Conservation (phyloP, 1,140 invertebrate genomes). For the Rhopalosiphum maidis region DNA sequence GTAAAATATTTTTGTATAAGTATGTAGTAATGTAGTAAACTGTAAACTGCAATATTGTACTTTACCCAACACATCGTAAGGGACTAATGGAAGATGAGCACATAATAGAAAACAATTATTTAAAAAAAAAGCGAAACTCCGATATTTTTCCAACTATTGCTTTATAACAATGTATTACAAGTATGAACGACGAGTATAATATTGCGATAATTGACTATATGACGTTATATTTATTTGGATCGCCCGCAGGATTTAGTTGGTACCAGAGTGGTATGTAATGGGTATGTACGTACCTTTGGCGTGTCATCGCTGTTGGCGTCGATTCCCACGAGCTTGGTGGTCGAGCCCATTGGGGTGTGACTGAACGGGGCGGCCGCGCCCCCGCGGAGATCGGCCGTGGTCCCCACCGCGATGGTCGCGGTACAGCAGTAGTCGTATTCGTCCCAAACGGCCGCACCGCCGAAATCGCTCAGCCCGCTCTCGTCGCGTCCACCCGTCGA, state of each 20-base stretch:
- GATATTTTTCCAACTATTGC: background rate
- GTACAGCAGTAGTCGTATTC: background rate
- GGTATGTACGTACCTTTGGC: background rate
- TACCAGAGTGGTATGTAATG: too few relatives aligned
- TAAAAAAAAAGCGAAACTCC: background rate
- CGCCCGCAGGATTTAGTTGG: too few relatives aligned
- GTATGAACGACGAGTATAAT: background rate
- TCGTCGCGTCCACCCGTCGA: background rate
- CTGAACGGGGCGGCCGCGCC: constrained; percentile 37
- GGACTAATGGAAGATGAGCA: too few relatives aligned
- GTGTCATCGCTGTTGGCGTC: constrained; percentile 42
- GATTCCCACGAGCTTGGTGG: constrained; percentile 58
- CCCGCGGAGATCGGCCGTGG: constrained; percentile 48
- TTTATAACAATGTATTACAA: background rate
- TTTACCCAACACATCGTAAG: background rate
- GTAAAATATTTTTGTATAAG: background rate
- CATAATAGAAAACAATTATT: background rate
- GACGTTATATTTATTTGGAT: background rate
- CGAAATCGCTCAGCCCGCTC: background rate
- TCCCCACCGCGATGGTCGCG: background rate
- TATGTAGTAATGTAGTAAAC: background rate
- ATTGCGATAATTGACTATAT: background rate
- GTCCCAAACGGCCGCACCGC: background rate
- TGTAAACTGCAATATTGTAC: background rate
- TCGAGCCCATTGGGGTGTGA: constrained; percentile 59